phyloP scores from a whole-genome alignment of 2,113 vertebrate genomes.

The Sinocyclocheilus rhinocerous region DNA sequence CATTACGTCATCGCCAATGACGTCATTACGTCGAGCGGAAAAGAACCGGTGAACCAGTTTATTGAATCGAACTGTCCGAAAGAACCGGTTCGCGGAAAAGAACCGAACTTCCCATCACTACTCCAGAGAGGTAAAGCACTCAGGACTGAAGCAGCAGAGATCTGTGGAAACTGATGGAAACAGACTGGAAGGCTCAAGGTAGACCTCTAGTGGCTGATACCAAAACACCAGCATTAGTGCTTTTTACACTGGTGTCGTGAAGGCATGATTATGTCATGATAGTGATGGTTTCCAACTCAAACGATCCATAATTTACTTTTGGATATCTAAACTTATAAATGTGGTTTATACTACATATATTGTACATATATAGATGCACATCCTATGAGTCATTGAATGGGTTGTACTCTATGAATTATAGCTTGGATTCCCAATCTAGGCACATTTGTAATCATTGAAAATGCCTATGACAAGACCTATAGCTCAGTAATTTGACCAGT shows the following conservation, averaged over 20 bases:
- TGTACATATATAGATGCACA: not conserved
- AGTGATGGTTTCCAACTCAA: not conserved
- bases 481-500: not conserved
- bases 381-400: not conserved
- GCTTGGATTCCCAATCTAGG: not conserved
- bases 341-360: not conserved
- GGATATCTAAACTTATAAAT: not conserved
- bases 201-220: constrained; percentile 29
- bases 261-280: not conserved
- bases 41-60: too few species aligned
- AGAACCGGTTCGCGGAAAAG: too few species aligned
- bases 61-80: too few species aligned
- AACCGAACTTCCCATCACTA: too few species aligned
- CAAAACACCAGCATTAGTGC: not conserved
- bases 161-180: not conserved
- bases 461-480: not conserved
- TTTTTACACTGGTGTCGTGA: not conserved
- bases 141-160: not conserved
- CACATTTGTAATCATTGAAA: not conserved
- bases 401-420: not conserved
- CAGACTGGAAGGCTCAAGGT: not conserved
- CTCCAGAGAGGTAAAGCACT: constrained; percentile 16
- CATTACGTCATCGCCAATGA: too few species aligned
- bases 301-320: not conserved
- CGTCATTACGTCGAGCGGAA: too few species aligned